Evolutionary conservation across 2,113 vertebrate species (phyloP), one percentile per base, ranked within the genome.

Genomic region (Rhineura floridana): DNA sequence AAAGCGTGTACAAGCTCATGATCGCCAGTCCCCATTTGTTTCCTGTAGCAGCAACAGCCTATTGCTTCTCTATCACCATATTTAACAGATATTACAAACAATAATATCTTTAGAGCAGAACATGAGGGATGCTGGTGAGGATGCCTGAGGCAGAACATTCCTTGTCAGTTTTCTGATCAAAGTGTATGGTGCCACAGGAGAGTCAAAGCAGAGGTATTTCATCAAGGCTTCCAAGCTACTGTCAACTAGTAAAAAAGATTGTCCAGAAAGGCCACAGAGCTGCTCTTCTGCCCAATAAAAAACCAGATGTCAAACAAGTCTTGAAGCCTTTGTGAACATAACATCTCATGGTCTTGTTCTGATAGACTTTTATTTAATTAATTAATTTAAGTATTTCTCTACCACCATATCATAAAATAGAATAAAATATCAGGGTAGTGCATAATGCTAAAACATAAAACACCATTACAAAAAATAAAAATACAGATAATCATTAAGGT

Each of bases 121-220:
- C 52, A n/a, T 46, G 42, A 48, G 67, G 79, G 69, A 50, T 44
- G 69, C 50, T 62, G 36, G 46, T 73, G 30, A 81, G 67, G 39
- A 8, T 62, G 42, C 78, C 67, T 62, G 79, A 81, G 78, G 67
- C 86, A 75, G 67, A 87, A 73, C 69, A 62, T 63, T 87, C 50
- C 36, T 55, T 81, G 78, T n/a, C 75, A 86, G 9, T 3, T n/a
- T 81, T 79, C 91, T 44, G 33, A 70, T 63, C 52, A 55, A 0
- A 73, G 25, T n/a, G 28, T 36, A 13, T 50, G 23, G 28, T 21
- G 73, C 17, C 48, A 46, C 50, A 19, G 42, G 92, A n/a, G 10
- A 83, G 42, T 91, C 9, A 19, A 91, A 88, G 52, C 83, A 76
- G 55, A 77, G 84, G 48, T 55, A 84, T 59, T 84, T 84, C 83